Conservation (phyloP, 2,888 invertebrate species). For the Campaea margaritaria region DNA sequence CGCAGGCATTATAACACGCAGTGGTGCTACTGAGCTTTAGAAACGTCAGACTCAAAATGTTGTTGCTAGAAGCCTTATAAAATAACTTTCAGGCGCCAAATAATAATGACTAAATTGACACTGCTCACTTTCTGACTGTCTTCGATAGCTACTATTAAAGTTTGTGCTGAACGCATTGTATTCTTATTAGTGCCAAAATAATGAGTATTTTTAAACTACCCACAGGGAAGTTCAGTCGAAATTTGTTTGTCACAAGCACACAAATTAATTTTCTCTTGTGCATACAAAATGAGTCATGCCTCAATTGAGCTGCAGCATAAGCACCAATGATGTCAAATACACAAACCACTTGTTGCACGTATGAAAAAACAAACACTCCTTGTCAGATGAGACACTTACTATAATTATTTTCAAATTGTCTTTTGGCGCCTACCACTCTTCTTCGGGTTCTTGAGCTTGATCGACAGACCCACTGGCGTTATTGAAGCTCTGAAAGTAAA, state of each 20-base stretch:
- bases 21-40: neutral
- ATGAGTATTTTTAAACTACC: neutral
- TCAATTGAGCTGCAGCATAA: conserved; percentile 51
- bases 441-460: conserved; percentile 79
- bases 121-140: too few species aligned
- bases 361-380: conserved; percentile 43
- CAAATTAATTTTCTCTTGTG: conserved; percentile 8
- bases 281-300: conserved; percentile 13
- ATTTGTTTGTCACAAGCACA: neutral
- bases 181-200: neutral
- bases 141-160: neutral
- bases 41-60: neutral
- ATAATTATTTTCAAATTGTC: conserved; percentile 53
- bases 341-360: conserved; percentile 67
- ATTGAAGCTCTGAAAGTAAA: conserved; percentile 67
- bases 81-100: too few species aligned
- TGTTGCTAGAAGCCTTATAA: neutral
- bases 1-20: neutral
- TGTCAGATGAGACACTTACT: conserved; percentile 41
- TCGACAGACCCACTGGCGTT: conserved; percentile 52
- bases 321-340: conserved; percentile 64
- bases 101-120: too few species aligned
- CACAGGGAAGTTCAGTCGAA: conserved; percentile 6
- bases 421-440: conserved; percentile 78
- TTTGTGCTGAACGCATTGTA: neutral